Evolutionary conservation across 1,140 invertebrate species (phyloP).

Genomic region (Teleogryllus occipitalis): DNA sequence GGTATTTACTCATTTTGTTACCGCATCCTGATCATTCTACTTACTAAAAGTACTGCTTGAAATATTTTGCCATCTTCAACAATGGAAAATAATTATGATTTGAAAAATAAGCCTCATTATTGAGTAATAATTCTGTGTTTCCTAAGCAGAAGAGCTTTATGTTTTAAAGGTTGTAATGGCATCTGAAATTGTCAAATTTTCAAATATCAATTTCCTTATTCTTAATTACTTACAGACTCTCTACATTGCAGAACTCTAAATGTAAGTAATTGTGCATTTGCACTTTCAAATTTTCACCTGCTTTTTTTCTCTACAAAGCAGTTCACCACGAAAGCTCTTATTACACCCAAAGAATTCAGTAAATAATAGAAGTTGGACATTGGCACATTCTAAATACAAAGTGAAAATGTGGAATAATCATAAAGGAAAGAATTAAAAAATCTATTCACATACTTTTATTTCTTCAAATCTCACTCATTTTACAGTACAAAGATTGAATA

Average conservation of each 20-base stretch:
- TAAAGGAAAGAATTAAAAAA: background rate
- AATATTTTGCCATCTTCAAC: too few species aligned
- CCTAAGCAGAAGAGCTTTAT: too few species aligned
- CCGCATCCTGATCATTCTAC: too few species aligned
- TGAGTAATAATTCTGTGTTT: too few species aligned
- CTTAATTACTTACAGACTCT: too few species aligned
- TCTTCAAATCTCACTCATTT: background rate
- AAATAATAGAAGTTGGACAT: background rate
- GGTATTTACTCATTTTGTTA: too few species aligned
- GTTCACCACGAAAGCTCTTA: background rate
- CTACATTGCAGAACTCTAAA: background rate
- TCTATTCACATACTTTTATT: background rate
- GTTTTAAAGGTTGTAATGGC: too few species aligned
- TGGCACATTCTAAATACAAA: background rate
- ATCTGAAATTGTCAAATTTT: too few species aligned
- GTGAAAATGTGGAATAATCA: background rate
- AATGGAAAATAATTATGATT: too few species aligned
- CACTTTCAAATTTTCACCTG: background rate
- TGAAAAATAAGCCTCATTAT: too few species aligned
- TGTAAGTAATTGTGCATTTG: background rate
- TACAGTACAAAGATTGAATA: slow-evolving; percentile 2
- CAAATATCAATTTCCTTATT: too few species aligned
- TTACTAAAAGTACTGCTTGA: too few species aligned
- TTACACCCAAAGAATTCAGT: background rate
- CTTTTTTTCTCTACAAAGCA: background rate